phyloP scores from a whole-genome alignment of 1,140 invertebrate genomes.

The Teleogryllus occipitalis region DNA sequence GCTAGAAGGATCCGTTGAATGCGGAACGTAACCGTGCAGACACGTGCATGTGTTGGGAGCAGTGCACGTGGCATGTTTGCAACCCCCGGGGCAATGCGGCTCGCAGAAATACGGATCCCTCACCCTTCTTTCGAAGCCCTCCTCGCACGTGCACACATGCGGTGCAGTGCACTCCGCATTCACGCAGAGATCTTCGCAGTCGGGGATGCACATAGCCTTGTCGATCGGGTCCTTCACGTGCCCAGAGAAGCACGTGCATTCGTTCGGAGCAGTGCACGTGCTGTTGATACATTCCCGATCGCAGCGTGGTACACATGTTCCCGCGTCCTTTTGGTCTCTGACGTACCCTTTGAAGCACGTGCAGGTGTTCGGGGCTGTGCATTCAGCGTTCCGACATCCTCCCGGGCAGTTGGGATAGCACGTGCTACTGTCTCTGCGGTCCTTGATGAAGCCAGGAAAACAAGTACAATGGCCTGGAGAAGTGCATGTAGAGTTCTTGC shows the following conservation, averaged over 20 bases:
- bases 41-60: constrained; percentile 31
- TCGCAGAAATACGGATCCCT: constrained; percentile 25
- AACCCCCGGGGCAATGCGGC: constrained; percentile 22
- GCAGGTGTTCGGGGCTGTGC: constrained; percentile 38
- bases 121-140: constrained; percentile 31
- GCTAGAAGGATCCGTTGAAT: background rate
- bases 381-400: constrained; percentile 29
- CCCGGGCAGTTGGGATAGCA: constrained; percentile 18
- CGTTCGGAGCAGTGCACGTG: constrained; percentile 47
- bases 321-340: constrained; percentile 11
- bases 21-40: constrained; percentile 23
- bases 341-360: constrained; percentile 29
- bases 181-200: constrained; percentile 27
- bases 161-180: constrained; percentile 28
- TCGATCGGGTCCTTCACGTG: constrained; percentile 23
- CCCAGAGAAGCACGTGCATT: constrained; percentile 38
- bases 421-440: constrained; percentile 26
- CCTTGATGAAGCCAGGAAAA: constrained; percentile 28
- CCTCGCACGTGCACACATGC: constrained; percentile 36
- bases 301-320: constrained; percentile 48
- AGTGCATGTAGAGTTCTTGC: constrained; percentile 8
- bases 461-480: constrained; percentile 7
- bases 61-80: constrained; percentile 30
- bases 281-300: constrained; percentile 45
- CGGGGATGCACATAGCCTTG: constrained; percentile 12